These are phyloP conservation scores for Thunnus albacares DNA, from an alignment of 2,797 vertebrate genomes.

Conservation along the genomic window DNA sequence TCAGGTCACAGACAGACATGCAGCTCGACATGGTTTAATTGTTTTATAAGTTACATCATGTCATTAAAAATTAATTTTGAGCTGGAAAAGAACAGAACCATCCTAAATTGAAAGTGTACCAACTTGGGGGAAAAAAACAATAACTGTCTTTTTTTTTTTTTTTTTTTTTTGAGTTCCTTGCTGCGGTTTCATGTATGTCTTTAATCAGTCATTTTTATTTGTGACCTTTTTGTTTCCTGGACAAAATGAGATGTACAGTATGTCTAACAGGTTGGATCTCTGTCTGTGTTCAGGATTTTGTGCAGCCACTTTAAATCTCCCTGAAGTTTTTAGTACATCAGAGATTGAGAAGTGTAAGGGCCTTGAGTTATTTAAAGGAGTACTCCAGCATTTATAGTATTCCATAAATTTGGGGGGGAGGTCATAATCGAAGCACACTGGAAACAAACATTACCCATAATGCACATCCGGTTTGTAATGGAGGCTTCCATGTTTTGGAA, in stretches of 20 bases:
- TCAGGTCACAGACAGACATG: constrained; percentile 42
- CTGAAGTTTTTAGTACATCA: constrained; percentile 1
- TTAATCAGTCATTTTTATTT: background rate
- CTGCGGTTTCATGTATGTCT: constrained; percentile 19
- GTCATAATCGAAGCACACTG: background rate
- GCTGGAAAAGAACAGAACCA: background rate
- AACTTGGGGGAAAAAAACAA: background rate
- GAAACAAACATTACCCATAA: background rate
- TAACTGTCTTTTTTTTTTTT: no score
- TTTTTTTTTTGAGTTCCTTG: constrained; percentile 3
- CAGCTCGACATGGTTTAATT: constrained; percentile 32
- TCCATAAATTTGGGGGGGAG: background rate
- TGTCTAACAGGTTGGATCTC: constrained; percentile 26
- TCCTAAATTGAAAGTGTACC: constrained; percentile 12
- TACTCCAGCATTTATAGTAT: background rate
- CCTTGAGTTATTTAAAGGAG: constrained; percentile 15
- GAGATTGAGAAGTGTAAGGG: background rate
- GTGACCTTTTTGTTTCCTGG: background rate
- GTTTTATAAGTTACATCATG: constrained; percentile 14
- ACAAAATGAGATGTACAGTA: constrained; percentile 18
- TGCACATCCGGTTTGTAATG: background rate
- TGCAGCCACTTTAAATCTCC: constrained; percentile 15
- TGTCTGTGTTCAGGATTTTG: constrained; percentile 19
- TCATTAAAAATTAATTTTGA: constrained; percentile 18
- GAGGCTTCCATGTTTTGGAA: no score